These are phyloP conservation scores for Tinamus guttatus DNA, from an alignment of 2,113 vertebrate species.

Conservation along the genomic window DNA sequence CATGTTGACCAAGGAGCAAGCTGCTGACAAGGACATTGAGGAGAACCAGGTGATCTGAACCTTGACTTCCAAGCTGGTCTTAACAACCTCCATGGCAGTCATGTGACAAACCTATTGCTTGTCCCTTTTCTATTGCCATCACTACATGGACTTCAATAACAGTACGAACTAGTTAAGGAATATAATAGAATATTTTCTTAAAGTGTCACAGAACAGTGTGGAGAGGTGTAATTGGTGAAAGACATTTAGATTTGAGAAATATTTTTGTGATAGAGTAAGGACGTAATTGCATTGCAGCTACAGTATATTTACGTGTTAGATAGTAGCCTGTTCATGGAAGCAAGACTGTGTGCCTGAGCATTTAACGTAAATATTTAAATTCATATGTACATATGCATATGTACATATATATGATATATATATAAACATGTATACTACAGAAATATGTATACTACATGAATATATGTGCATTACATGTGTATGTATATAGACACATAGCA, in stretches of 20 bases:
- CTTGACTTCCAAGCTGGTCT: too few relatives aligned
- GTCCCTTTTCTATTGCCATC: background rate
- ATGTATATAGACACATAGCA: too few relatives aligned
- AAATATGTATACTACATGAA: background rate
- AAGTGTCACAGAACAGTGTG: background rate
- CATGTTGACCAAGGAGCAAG: too few relatives aligned
- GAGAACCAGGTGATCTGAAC: too few relatives aligned
- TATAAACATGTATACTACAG: too few relatives aligned
- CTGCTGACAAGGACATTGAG: too few relatives aligned
- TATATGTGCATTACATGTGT: too few relatives aligned
- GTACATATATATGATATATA: background rate
- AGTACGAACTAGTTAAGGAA: background rate
- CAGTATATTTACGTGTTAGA: background rate
- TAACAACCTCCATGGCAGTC: too few relatives aligned
- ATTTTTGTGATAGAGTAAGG: background rate
- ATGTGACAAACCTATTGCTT: background rate
- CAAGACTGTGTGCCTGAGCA: background rate
- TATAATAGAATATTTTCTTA: background rate
- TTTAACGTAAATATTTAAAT: background rate
- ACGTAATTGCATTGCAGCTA: background rate
- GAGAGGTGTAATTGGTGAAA: background rate
- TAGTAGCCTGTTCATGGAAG: background rate
- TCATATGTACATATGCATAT: background rate
- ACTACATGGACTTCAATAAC: background rate
- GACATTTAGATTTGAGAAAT: background rate